Percentiles rank a stretch among this genome's conserved stretches.
These are phyloP conservation scores for Ectemnius continuus DNA, from an alignment of 2,888 invertebrate species.

Conservation along the genomic window DNA sequence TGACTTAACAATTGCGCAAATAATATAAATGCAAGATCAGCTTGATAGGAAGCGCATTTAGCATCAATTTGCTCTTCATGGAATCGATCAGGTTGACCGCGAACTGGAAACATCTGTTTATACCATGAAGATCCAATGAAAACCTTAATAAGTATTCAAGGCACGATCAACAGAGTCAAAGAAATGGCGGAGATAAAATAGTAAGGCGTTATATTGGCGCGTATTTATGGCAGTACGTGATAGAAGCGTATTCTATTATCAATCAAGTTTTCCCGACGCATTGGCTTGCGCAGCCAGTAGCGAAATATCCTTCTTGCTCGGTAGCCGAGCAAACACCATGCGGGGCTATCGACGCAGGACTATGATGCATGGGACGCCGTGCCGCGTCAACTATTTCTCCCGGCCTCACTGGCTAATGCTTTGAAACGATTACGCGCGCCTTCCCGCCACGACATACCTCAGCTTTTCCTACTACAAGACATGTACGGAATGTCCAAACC, in stretches of 20 bases:
- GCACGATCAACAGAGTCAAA: no score
- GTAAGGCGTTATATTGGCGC: not conserved
- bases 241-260: constrained; percentile 70
- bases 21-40: not conserved
- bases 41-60: not conserved
- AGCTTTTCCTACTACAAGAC: not conserved
- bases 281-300: constrained; percentile 63
- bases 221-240: constrained; percentile 36
- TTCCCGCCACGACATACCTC: constrained; percentile 16
- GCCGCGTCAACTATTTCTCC: constrained; percentile 61
- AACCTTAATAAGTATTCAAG: no score
- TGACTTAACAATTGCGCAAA: no score
- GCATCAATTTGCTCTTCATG: not conserved
- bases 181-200: no score
- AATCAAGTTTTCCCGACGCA: constrained; percentile 66
- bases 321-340: constrained; percentile 55
- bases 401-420: constrained; percentile 47
- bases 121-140: no score
- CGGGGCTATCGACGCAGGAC: constrained; percentile 64
- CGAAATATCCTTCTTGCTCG: constrained; percentile 67
- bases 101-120: no score
- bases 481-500: not conserved
- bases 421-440: constrained; percentile 56
- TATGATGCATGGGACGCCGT: constrained; percentile 67
- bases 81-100: not conserved